Evolutionary conservation across 2,113 vertebrate genomes (phyloP).

Genomic region (Equus quagga): DNA sequence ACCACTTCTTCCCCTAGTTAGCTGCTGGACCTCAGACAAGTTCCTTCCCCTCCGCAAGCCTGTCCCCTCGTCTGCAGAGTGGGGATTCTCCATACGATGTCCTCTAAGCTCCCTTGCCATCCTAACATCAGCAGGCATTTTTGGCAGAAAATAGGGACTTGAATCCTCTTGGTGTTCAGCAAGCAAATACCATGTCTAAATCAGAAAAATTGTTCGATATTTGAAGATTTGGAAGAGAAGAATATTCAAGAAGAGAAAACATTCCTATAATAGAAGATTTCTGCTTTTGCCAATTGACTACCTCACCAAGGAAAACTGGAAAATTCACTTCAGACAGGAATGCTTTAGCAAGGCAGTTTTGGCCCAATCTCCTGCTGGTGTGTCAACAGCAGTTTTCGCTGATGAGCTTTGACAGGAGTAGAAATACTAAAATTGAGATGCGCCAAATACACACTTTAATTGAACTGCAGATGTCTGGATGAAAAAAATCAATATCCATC

Average conservation of each 20-base stretch:
- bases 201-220: background rate
- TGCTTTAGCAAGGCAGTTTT: background rate
- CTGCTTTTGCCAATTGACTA: background rate
- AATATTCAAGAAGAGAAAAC: background rate
- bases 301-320: background rate
- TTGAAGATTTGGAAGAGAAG: background rate
- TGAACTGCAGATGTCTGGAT: constrained; percentile 14
- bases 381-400: background rate
- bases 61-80: background rate
- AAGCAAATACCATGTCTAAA: background rate
- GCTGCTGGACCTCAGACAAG: background rate
- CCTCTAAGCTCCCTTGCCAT: background rate
- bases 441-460: background rate
- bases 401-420: constrained; percentile 55
- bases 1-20: background rate
- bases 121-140: background rate
- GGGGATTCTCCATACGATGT: background rate
- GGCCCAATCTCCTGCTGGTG: background rate
- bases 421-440: constrained; percentile 7
- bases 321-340: background rate
- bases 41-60: background rate
- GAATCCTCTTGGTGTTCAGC: background rate
- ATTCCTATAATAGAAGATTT: background rate
- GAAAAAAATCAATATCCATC: background rate
- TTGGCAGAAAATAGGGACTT: background rate